These are phyloP conservation scores for Pheosia gnoma DNA, from an alignment of 2,888 invertebrate genomes.

Conservation along the genomic window DNA sequence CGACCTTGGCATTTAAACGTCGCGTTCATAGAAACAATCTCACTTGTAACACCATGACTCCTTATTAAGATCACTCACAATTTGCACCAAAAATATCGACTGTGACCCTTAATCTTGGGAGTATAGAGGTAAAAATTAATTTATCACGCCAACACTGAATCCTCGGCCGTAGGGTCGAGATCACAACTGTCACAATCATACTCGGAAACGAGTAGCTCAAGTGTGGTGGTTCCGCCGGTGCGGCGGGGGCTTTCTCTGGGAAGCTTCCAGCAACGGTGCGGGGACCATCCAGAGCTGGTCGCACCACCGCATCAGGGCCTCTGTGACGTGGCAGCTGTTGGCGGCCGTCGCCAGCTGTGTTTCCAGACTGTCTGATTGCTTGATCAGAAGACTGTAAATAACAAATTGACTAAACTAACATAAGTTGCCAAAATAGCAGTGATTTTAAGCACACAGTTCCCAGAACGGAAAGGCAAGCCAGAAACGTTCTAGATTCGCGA, in stretches of 20 bases:
- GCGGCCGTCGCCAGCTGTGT: constrained; percentile 94
- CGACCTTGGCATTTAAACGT: constrained; percentile 1
- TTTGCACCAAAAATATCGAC: constrained; percentile 23
- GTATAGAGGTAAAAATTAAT: constrained; percentile 35
- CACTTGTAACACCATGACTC: not conserved
- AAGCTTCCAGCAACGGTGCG: constrained; percentile 85
- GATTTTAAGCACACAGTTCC: too few relatives aligned
- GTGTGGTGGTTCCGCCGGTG: constrained; percentile 66
- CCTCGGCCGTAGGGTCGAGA: constrained; percentile 10
- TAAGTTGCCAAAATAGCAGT: too few relatives aligned
- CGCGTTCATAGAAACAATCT: not conserved
- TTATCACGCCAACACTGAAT: constrained; percentile 14
- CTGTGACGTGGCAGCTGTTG: constrained; percentile 93
- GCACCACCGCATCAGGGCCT: constrained; percentile 90
- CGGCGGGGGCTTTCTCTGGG: constrained; percentile 74
- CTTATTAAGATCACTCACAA: constrained; percentile 11
- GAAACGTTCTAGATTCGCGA: too few relatives aligned
- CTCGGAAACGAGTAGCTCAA: constrained; percentile 38
- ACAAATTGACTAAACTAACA: constrained; percentile 1
- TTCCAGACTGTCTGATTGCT: constrained; percentile 85
- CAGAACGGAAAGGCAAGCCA: too few relatives aligned
- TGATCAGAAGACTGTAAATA: constrained; percentile 84
- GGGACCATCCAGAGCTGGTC: constrained; percentile 93
- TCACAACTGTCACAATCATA: constrained; percentile 10
- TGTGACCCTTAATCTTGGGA: constrained; percentile 37